Evolutionary conservation across 2,797 vertebrate genomes (phyloP).

Genomic region (Eulemur albifrons): DNA sequence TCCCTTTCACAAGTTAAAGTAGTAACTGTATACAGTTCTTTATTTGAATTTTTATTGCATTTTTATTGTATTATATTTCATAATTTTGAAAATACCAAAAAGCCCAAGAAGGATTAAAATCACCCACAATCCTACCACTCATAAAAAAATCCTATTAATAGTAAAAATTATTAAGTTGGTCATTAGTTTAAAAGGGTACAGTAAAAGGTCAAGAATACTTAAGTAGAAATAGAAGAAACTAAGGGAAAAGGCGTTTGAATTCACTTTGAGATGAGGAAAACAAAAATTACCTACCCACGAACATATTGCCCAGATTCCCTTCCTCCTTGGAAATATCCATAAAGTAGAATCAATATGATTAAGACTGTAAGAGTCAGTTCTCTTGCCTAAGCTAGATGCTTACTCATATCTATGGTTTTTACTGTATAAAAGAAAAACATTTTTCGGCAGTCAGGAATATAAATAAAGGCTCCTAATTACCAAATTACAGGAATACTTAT

Average conservation of each 20-base stretch:
- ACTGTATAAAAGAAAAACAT: not conserved
- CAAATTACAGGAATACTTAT: not conserved
- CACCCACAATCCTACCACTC: not conserved
- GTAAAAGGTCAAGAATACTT: not conserved
- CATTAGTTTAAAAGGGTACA: not conserved
- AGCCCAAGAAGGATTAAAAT: constrained; percentile 14
- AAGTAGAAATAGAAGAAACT: not conserved
- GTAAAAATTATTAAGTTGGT: not conserved
- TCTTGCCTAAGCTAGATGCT: not conserved
- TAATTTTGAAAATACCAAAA: not conserved
- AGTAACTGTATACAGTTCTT: not conserved
- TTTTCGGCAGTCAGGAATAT: not conserved
- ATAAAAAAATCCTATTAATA: not conserved
- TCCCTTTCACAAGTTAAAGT: not conserved
- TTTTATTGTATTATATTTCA: not conserved
- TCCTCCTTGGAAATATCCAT: not conserved
- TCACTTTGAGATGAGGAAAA: not conserved
- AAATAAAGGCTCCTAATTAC: not conserved
- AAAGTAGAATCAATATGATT: not conserved
- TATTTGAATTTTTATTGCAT: not conserved
- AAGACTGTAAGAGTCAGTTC: not conserved
- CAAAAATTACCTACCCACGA: not conserved
- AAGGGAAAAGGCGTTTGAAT: not conserved
- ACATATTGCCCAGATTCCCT: not conserved
- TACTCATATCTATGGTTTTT: not conserved